Base-by-base conservation (phyloP, 2,888 invertebrate species). In the Apodemia mormo region DNA sequence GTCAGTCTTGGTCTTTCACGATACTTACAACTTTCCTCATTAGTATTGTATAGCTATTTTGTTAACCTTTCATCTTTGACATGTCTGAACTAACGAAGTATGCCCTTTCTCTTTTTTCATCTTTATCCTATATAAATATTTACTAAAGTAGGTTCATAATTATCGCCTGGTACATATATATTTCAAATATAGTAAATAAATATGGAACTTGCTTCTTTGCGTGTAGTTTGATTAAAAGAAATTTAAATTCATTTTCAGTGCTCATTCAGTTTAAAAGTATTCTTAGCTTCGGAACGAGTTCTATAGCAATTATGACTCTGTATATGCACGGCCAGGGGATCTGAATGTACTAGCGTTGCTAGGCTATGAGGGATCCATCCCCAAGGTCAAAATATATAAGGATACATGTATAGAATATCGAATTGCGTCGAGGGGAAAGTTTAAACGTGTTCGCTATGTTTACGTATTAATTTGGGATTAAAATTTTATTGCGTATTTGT, bases 381-480 rank as follows among this genome's bases (percentile, higher is more conserved):
- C 89, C 92, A 92, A 92, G 92, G 92, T 92, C 92, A 92, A 81
- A 85, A 82, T 82, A 82, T 83, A 83, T 87, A 88, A 87, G 88
- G 80, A 76, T 80, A 80, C 82, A 84, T 79, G 80, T 77, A 77
- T 85, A 84, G 77, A 74, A 77, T 81, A 82, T 80, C 78, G 77
- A 83, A 81, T 85, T 83, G 82, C 33, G 70, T 82, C 73, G 79
- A 80, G 86, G 89, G 88, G 89, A 84, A 86, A 80, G n/a, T 65
- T 72, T 70, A 66, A 72, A 74, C 45, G 74, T 73, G 73, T 73
- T 74, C 74, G 73, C 73, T 74, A 71, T 72, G 65, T 65, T 68
- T 65, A 65, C 68, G 65, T 68, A 64, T 52, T 68, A 68, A 68
- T 29, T 65, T 65, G 12, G 65, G 43, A 22, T 65, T 40, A 7